Percentiles rank a stretch among this genome's conserved stretches.
phyloP scores from a whole-genome alignment of 2,113 vertebrate species.

The Apaloderma vittatum region DNA sequence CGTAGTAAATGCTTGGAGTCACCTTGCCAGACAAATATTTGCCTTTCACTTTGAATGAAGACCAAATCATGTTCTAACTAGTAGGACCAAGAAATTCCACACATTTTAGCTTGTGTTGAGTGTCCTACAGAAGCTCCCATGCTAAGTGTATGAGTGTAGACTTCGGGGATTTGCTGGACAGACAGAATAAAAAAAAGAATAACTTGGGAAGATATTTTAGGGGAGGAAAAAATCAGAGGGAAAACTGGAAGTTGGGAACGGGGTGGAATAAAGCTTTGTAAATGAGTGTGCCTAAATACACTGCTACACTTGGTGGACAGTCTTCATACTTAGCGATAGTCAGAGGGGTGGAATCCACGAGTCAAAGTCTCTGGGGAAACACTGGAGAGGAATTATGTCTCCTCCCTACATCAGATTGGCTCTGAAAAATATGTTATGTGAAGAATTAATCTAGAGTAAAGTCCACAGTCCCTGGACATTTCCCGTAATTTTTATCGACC shows the following conservation, averaged over 20 bases:
- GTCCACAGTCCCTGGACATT: neutral
- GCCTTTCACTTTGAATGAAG: slow-evolving; percentile 64
- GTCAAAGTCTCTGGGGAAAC: slow-evolving; percentile 14
- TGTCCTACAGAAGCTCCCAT: slow-evolving; percentile 31
- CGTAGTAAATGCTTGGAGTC: slow-evolving; percentile 64
- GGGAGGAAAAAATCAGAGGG: neutral
- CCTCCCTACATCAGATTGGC: neutral
- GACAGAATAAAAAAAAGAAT: neutral
- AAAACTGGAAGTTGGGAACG: neutral
- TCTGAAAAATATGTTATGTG: slow-evolving; percentile 32
- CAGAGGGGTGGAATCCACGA: slow-evolving; percentile 12
- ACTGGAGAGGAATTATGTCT: slow-evolving; percentile 4
- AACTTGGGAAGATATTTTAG: neutral
- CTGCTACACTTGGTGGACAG: neutral
- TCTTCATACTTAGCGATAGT: neutral
- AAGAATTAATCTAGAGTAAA: slow-evolving; percentile 36
- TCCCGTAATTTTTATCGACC: neutral
- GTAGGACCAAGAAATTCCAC: slow-evolving; percentile 51
- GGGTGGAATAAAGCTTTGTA: neutral
- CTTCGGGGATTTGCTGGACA: neutral
- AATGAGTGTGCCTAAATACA: neutral
- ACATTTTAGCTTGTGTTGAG: slow-evolving; percentile 23
- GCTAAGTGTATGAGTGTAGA: neutral
- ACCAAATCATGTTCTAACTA: slow-evolving; percentile 68
- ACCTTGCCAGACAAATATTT: slow-evolving; percentile 71